These are phyloP conservation scores for Mycalesis mineus DNA, from an alignment of 2,888 invertebrate genomes.

Conservation along the genomic window DNA sequence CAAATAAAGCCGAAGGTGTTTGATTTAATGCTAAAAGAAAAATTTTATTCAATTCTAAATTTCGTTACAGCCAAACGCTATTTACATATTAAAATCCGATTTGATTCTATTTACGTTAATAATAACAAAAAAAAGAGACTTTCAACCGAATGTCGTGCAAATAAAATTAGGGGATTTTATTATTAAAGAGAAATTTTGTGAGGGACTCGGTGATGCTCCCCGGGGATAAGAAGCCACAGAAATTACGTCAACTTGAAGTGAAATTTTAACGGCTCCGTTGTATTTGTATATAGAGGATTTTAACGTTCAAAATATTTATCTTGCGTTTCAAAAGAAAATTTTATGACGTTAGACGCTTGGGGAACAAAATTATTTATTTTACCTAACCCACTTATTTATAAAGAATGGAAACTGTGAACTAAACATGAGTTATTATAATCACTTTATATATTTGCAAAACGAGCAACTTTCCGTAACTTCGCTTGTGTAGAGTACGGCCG, in stretches of 20 bases:
- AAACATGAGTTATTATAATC: too few relatives aligned
- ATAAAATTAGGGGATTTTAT: slow-evolving; percentile 11
- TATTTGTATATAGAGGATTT: slow-evolving; percentile 30
- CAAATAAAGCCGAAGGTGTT: too few relatives aligned
- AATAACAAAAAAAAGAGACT: not conserved
- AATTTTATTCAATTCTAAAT: too few relatives aligned
- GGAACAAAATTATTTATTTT: not conserved
- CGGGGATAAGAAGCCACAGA: slow-evolving; percentile 32
- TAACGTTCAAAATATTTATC: slow-evolving; percentile 2
- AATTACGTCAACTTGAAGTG: slow-evolving; percentile 33
- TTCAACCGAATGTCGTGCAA: slow-evolving; percentile 1
- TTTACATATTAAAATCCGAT: not conserved
- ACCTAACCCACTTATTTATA: not conserved
- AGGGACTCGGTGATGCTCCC: slow-evolving; percentile 20
- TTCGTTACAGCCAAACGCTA: not conserved
- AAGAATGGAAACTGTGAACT: not conserved
- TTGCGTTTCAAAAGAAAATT: not conserved
- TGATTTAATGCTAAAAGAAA: too few relatives aligned
- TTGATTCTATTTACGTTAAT: not conserved
- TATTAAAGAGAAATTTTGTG: slow-evolving; percentile 8
- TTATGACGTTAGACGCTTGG: not conserved
- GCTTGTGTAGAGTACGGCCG: too few relatives aligned
- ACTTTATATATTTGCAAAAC: too few relatives aligned
- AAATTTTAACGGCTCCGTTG: slow-evolving; percentile 32
- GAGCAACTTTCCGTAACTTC: too few relatives aligned